phyloP scores from a whole-genome alignment of 1,140 invertebrate species.

The Agrilus planipennis region DNA sequence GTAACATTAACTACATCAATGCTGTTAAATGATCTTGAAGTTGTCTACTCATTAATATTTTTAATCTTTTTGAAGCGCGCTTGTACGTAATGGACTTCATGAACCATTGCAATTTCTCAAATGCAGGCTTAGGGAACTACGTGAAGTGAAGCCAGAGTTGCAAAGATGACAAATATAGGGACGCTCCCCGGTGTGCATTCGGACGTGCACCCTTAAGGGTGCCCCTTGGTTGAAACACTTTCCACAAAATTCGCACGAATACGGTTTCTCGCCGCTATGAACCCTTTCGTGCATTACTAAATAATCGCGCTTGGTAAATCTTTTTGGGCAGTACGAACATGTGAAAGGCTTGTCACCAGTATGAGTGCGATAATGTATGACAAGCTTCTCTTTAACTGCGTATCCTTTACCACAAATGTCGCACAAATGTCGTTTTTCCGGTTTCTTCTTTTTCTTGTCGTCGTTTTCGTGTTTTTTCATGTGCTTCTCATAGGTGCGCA shows the following conservation, averaged over 20 bases:
- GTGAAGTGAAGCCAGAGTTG: slow-evolving; percentile 20
- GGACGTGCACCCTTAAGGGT: slow-evolving; percentile 38
- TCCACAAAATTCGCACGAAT: slow-evolving; percentile 39
- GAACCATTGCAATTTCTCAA: slow-evolving; percentile 25
- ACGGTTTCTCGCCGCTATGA: slow-evolving; percentile 42
- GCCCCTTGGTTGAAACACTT: slow-evolving; percentile 37
- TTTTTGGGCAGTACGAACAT: slow-evolving; percentile 40
- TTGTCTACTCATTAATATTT: too few relatives aligned
- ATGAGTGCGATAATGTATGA: slow-evolving; percentile 48
- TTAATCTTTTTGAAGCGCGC: too few relatives aligned
- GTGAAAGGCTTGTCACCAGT: slow-evolving; percentile 38
- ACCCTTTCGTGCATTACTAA: slow-evolving; percentile 44
- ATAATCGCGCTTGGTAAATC: slow-evolving; percentile 40
- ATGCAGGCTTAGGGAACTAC: slow-evolving; percentile 22
- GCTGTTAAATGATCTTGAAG: too few relatives aligned
- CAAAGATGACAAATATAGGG: slow-evolving; percentile 27
- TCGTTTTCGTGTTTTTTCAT: slow-evolving; percentile 36
- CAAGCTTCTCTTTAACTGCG: slow-evolving; percentile 44
- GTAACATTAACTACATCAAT: too few relatives aligned
- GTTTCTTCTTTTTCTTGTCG: slow-evolving; percentile 22
- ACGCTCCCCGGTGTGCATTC: slow-evolving; percentile 26
- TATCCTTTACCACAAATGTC: slow-evolving; percentile 43
- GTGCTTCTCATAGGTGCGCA: slow-evolving; percentile 37
- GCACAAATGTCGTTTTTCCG: slow-evolving; percentile 36
- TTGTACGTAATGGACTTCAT: too few relatives aligned